phyloP scores from a whole-genome alignment of 2,113 vertebrate genomes.

The Zosterops lateralis region DNA sequence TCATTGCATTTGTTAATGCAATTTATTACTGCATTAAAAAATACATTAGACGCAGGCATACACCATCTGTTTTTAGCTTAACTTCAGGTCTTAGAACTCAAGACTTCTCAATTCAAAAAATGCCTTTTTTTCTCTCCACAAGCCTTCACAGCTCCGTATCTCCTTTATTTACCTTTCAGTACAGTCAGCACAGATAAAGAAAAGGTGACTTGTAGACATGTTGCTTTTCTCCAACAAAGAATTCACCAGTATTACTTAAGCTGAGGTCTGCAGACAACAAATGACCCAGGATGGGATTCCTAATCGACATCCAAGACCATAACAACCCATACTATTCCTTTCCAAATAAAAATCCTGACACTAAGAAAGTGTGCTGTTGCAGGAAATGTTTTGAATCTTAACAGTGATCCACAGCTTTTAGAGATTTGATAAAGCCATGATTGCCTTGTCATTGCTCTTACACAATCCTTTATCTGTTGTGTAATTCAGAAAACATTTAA shows the following conservation, averaged over 20 bases:
- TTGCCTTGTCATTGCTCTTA: background rate
- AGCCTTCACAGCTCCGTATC: background rate
- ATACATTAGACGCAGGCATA: background rate
- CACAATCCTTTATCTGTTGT: background rate
- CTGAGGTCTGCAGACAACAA: background rate
- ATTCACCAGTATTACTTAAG: background rate
- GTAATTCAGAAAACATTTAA: background rate
- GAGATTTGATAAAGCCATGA: background rate
- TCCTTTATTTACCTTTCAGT: background rate
- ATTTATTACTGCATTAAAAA: background rate
- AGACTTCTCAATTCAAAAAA: background rate
- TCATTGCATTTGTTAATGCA: background rate
- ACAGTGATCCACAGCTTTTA: background rate
- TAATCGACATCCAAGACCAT: background rate
- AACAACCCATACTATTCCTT: background rate
- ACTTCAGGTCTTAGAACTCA: background rate
- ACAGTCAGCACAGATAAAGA: background rate
- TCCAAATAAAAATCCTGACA: background rate
- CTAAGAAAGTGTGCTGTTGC: background rate
- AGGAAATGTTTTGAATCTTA: background rate
- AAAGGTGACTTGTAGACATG: background rate
- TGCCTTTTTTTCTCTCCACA: accelerated
- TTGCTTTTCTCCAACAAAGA: background rate
- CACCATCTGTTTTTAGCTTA: background rate
- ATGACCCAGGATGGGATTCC: background rate